These are phyloP conservation scores for Orius laevigatus DNA, from an alignment of 1,140 invertebrate genomes.

Conservation along the genomic window DNA sequence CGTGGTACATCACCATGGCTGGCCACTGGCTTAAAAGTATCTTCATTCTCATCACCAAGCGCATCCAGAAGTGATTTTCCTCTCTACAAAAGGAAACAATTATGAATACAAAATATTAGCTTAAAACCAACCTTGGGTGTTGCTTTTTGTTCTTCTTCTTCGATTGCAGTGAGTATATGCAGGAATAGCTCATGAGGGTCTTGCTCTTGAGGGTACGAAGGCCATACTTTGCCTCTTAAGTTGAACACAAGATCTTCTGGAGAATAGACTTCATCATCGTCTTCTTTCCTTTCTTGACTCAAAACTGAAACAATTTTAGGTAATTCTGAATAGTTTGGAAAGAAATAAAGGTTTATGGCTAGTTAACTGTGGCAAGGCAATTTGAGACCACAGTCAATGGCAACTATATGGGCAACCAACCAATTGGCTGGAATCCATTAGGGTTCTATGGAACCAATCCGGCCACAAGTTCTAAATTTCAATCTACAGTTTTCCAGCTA, in stretches of 20 bases:
- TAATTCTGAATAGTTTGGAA: too few relatives aligned
- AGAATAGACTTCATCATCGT: conserved; percentile 42
- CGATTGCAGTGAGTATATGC: conserved; percentile 66
- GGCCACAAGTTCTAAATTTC: too few relatives aligned
- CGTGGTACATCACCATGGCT: conserved; percentile 11
- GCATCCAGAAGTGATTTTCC: conserved; percentile 11
- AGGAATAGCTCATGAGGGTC: conserved; percentile 86
- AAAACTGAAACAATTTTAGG: conserved; percentile 13
- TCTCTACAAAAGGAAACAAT: conserved; percentile 4
- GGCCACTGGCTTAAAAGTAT: neutral
- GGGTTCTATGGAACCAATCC: too few relatives aligned
- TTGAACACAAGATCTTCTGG: conserved; percentile 62
- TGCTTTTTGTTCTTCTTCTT: conserved; percentile 54
- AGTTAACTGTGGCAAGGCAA: too few relatives aligned
- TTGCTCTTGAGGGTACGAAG: conserved; percentile 75
- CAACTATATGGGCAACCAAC: too few relatives aligned
- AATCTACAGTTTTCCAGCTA: too few relatives aligned
- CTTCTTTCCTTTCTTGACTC: conserved; percentile 25
- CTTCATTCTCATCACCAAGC: conserved; percentile 3
- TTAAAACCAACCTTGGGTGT: conserved; percentile 15
- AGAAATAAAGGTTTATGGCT: too few relatives aligned
- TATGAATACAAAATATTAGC: neutral
- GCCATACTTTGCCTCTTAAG: conserved; percentile 58
- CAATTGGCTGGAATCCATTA: too few relatives aligned
- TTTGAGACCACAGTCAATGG: too few relatives aligned